Evolutionary conservation across 1,140 invertebrate genomes (phyloP).

Genomic region (Drosophila neocordata): DNA sequence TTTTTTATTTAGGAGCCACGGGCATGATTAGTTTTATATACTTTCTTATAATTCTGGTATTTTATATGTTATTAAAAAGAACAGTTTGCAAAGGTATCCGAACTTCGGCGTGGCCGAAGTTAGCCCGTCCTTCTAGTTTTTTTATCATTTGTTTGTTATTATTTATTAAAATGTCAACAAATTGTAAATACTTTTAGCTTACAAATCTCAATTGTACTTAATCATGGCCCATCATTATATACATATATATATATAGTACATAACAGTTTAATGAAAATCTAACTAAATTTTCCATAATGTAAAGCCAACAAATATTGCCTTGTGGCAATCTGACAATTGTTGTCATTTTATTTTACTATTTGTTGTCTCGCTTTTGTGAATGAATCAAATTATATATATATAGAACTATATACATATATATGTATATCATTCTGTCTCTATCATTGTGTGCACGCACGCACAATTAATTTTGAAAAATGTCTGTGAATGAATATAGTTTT

Average conservation of each 20-base stretch:
- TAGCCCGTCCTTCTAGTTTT: too few relatives aligned
- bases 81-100: too few relatives aligned
- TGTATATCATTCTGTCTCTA: neutral
- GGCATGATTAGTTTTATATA: too few relatives aligned
- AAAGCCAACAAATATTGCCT: neutral
- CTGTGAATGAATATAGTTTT: conserved; percentile 7
- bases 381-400: conserved; percentile 12
- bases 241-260: neutral
- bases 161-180: neutral
- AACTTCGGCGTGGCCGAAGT: too few relatives aligned
- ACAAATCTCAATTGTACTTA: conserved; percentile 6
- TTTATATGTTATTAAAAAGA: too few relatives aligned
- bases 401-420: neutral
- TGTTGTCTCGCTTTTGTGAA: neutral
- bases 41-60: too few relatives aligned
- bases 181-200: neutral
- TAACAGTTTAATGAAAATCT: conserved; percentile 2
- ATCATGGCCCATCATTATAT: neutral
- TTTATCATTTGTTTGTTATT: neutral
- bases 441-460: conserved; percentile 2
- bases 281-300: conserved; percentile 5
- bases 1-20: too few relatives aligned
- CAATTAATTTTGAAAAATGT: conserved; percentile 6
- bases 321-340: neutral
- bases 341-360: neutral